phyloP scores from a whole-genome alignment of 2,113 vertebrate species.

The Hippopotamus amphibius region DNA sequence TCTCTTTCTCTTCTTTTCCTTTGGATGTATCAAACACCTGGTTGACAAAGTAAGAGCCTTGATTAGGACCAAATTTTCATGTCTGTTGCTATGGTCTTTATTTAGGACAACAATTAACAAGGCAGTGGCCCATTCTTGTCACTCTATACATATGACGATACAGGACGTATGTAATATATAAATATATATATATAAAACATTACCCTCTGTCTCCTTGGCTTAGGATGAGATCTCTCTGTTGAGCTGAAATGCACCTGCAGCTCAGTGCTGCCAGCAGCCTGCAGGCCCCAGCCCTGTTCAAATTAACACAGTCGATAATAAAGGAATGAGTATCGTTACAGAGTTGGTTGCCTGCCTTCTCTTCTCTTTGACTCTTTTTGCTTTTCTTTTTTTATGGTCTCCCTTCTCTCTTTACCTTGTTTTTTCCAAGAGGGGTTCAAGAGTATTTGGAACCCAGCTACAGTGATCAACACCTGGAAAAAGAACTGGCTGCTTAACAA shows the following conservation, averaged over 20 bases:
- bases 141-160: constrained; percentile 85
- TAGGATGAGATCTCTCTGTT: constrained; percentile 79
- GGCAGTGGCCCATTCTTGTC: constrained; percentile 85
- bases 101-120: constrained; percentile 82
- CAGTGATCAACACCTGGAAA: not conserved
- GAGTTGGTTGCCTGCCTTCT: constrained; percentile 44
- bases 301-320: constrained; percentile 84
- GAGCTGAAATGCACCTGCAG: constrained; percentile 74
- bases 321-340: constrained; percentile 87
- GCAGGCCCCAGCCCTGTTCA: constrained; percentile 67
- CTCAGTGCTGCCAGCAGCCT: constrained; percentile 68
- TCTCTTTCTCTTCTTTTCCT: constrained; percentile 50
- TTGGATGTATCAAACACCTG: constrained; percentile 68
- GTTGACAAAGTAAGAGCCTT: constrained; percentile 82
- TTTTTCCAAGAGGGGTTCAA: not conserved
- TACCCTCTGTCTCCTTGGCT: constrained; percentile 72
- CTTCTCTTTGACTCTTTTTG: constrained; percentile 31
- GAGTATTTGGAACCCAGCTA: not conserved
- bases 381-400: not conserved
- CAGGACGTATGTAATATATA: constrained; percentile 88
- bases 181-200: constrained; percentile 86
- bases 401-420: not conserved
- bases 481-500: not conserved
- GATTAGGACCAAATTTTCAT: constrained; percentile 87
- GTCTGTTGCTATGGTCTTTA: constrained; percentile 87